Percentiles rank a stretch among this genome's conserved stretches.
Evolutionary conservation across 2,113 vertebrate genomes (phyloP).

Genomic region (Gymnorhina tibicen): DNA sequence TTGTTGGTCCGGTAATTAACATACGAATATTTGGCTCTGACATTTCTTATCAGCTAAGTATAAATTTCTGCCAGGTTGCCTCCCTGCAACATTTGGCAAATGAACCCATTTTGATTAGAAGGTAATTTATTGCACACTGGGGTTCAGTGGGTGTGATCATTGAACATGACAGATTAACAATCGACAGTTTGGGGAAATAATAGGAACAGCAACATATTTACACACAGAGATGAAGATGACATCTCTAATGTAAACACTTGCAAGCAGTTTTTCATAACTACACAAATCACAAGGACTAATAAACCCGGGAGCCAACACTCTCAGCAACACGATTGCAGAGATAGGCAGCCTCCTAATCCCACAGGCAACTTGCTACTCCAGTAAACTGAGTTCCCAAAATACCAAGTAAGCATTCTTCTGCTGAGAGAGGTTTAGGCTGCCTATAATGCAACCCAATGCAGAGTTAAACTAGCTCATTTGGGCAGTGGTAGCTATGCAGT

Average conservation of each 20-base stretch:
- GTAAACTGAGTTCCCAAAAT: neutral
- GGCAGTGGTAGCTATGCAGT: neutral
- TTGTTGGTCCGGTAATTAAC: neutral
- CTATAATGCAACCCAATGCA: neutral
- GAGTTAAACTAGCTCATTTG: neutral
- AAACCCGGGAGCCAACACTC: neutral
- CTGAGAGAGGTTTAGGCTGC: neutral
- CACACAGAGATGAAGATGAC: neutral
- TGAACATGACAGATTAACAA: neutral
- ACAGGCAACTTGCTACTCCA: neutral
- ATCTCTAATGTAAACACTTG: neutral
- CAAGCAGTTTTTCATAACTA: neutral
- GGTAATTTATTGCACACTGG: neutral
- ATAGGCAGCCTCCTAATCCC: neutral
- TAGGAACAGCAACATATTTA: neutral
- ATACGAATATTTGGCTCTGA: neutral
- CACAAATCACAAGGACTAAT: neutral
- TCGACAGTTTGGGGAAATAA: neutral
- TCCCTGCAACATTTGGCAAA: constrained; percentile 5
- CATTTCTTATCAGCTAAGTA: neutral
- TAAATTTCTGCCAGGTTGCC: neutral
- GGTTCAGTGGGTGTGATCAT: neutral
- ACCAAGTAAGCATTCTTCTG: neutral
- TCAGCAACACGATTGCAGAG: neutral
- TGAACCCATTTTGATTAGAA: neutral